These are phyloP conservation scores for Saccostrea cuccullata DNA, from an alignment of 1,140 invertebrate genomes.

Conservation along the genomic window DNA sequence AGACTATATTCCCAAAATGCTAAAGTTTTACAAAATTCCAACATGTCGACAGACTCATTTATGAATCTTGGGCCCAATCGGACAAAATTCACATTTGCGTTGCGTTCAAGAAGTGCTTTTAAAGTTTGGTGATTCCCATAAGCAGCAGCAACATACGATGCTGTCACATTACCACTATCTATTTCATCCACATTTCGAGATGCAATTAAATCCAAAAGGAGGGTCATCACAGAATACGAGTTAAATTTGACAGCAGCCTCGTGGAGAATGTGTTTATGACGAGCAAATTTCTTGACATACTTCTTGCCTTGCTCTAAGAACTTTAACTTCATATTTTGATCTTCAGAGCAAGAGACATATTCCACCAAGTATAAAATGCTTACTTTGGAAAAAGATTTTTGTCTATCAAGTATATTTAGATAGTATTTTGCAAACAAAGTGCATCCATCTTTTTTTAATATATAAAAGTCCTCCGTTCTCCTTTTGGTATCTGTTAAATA, in stretches of 20 bases:
- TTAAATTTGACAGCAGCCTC: neutral
- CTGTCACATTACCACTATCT: neutral
- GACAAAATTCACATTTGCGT: neutral
- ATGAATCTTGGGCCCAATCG: neutral
- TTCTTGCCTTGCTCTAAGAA: neutral
- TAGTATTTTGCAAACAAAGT: neutral
- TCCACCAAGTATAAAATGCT: neutral
- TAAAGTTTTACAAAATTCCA: constrained; percentile 7
- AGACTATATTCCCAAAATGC: constrained; percentile 33
- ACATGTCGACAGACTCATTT: neutral
- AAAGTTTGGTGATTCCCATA: constrained; percentile 36
- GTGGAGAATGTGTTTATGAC: neutral
- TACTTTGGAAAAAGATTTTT: neutral
- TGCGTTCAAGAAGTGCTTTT: neutral
- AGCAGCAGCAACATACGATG: constrained; percentile 8
- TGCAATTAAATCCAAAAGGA: neutral
- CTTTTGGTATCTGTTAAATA: neutral
- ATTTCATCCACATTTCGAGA: neutral
- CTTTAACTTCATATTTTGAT: neutral
- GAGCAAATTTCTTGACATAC: neutral
- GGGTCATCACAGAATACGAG: neutral
- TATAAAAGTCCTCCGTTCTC: neutral
- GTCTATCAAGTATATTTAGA: neutral
- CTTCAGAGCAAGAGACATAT: neutral
- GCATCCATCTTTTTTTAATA: constrained; percentile 1